phyloP scores from a whole-genome alignment of 2,888 invertebrate genomes.

The Perizoma affinitatum region DNA sequence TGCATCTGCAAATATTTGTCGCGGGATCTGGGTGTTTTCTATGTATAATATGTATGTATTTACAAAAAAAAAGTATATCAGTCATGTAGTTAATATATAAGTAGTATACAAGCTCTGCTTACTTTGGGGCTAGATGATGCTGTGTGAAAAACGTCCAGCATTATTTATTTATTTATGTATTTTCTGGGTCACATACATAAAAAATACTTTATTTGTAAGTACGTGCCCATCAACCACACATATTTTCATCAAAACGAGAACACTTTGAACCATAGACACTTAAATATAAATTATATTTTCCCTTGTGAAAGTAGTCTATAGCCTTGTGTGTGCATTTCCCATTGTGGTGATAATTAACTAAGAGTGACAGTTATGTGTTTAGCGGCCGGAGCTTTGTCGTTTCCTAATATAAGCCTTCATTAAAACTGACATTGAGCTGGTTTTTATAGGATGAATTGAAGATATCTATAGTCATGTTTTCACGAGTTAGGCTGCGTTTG shows the following conservation, averaged over 20 bases:
- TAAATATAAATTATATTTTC: constrained; percentile 19
- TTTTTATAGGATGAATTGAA: constrained; percentile 16
- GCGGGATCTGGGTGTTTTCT: too few species aligned
- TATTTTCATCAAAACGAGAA: constrained; percentile 10
- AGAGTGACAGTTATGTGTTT: constrained; percentile 55
- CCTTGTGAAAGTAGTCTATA: constrained; percentile 14
- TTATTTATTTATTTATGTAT: too few species aligned
- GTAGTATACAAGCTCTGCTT: too few species aligned
- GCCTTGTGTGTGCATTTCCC: constrained; percentile 36
- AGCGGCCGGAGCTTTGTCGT: constrained; percentile 45
- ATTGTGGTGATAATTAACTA: constrained; percentile 51
- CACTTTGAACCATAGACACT: constrained; percentile 12
- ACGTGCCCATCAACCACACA: constrained; percentile 29
- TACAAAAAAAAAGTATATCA: too few species aligned
- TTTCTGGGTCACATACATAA: constrained; percentile 28
- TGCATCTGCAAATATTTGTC: too few species aligned
- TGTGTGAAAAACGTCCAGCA: too few species aligned
- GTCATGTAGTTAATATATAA: too few species aligned
- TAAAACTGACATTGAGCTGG: constrained; percentile 29
- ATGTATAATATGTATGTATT: too few species aligned
- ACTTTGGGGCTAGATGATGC: too few species aligned
- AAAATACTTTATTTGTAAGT: constrained; percentile 33
- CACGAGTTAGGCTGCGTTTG: neutral
- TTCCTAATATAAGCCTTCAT: constrained; percentile 48
- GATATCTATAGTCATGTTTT: neutral